Evolutionary conservation across 2,113 vertebrate genomes (phyloP).

Genomic region (Gnathonemus longibarbis): DNA sequence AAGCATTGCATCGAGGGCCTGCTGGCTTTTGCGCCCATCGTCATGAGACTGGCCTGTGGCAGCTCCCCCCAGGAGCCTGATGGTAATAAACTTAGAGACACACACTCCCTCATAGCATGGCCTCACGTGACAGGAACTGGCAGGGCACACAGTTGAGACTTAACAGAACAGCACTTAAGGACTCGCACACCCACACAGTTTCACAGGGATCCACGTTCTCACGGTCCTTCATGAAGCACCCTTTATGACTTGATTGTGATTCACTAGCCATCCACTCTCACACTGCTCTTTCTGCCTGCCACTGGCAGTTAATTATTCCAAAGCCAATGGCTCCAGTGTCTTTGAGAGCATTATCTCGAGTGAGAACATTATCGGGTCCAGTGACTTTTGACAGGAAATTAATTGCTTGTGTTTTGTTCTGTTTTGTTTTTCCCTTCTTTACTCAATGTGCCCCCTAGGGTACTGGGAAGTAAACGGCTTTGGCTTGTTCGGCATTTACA

Average conservation of each 20-base stretch:
- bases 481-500: conserved; percentile 93
- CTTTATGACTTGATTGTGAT: conserved; percentile 8
- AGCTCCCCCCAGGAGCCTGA: conserved; percentile 81
- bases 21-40: conserved; percentile 88
- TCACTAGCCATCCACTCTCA: neutral
- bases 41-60: conserved; percentile 92
- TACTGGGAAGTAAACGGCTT: conserved; percentile 99
- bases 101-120: neutral
- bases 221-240: neutral
- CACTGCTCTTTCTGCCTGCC: conserved; percentile 5
- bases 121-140: neutral
- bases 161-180: neutral
- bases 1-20: conserved; percentile 95
- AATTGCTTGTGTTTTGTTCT: neutral
- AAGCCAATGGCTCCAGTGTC: neutral
- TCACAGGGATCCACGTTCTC: neutral
- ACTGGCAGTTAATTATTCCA: conserved; percentile 22
- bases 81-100: conserved; percentile 52
- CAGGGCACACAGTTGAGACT: neutral
- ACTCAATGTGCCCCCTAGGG: conserved; percentile 52
- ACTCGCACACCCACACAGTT: neutral
- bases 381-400: neutral
- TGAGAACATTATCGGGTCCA: neutral
- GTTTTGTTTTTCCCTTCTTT: neutral
- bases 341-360: neutral